Base-by-base conservation (phyloP, 2,113 vertebrate species). In the Lonchura striata region DNA sequence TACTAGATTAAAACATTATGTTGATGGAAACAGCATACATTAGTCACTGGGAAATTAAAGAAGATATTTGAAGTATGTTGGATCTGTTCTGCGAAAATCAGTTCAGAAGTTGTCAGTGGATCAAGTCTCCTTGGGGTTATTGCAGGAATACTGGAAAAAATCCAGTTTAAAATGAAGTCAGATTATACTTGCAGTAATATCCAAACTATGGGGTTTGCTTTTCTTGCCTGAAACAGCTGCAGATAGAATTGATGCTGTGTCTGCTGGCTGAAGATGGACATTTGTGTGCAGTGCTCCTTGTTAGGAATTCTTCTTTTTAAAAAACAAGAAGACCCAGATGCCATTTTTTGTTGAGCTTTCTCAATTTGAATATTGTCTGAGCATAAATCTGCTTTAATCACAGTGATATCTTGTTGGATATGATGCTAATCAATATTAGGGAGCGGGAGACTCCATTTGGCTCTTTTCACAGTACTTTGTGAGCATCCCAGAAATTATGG, bases 101-200 rank as follows among this genome's bases (percentile, higher is more conserved):
- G 54, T 96, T 90, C 76, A 90, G 85, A 91, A 97, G 49, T 91
- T 64, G 59, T 92, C 60, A 56, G 69, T 78, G 63, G 78, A 90
- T 93, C 47, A 68, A 70, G 49, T 92, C 90, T 94, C 94, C 82
- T 95, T 19, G 4, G 93, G 80, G 74, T 70, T 83, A 82, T 88
- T 92, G 52, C 63, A 76, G 78, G 90, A 98, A 95, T 60, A 84
- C 82, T 95, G 95, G 95, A 94, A 80, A 37, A 28, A 96, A 81
- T 96, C 97, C 95, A 95, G 4, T 86, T 91, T 63, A 61, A 95
- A 71, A 87, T 81, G 27, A 96, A 91, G 86, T 97, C 90, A 93
- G 95, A 94, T 91, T 82, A 66, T 66, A 59, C 69, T 74, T 82
- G 68, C 54, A 84, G 60, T 83, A 90, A 70, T 75, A 74, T 54